Evolutionary conservation across 2,797 vertebrate species (phyloP).

Genomic region (Notolabrus celidotus): DNA sequence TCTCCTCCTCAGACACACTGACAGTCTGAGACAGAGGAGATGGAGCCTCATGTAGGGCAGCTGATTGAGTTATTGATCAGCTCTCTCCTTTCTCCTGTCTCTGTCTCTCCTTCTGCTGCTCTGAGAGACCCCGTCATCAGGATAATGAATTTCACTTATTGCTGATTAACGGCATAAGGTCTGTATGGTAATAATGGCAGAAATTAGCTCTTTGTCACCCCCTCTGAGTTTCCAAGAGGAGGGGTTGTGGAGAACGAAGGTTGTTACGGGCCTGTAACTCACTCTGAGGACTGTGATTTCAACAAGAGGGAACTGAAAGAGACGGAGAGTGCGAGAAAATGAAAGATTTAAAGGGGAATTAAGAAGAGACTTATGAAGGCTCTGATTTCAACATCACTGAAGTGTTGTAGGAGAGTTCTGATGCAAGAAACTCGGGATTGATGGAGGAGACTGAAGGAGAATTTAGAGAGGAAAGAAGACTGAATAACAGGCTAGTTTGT

Average conservation of each 20-base stretch:
- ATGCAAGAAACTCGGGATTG: conserved; percentile 64
- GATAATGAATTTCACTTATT: conserved; percentile 85
- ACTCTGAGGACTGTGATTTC: conserved; percentile 57
- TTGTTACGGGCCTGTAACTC: conserved; percentile 55
- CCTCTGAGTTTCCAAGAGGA: conserved; percentile 67
- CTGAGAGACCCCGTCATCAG: conserved; percentile 77
- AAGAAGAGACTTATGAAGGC: conserved; percentile 78
- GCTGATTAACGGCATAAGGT: conserved; percentile 79
- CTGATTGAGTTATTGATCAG: conserved; percentile 85
- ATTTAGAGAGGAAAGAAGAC: conserved; percentile 56
- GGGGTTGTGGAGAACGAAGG: conserved; percentile 49
- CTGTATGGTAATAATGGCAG: conserved; percentile 79
- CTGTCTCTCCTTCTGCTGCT: conserved; percentile 69
- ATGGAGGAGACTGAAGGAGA: conserved; percentile 67
- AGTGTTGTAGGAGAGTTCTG: conserved; percentile 57
- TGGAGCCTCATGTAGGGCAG: conserved; percentile 77
- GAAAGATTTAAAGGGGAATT: conserved; percentile 64
- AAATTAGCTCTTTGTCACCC: conserved; percentile 83
- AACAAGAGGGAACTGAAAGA: conserved; percentile 53
- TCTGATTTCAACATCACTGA: conserved; percentile 61
- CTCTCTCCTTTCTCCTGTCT: conserved; percentile 68
- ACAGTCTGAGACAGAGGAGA: conserved; percentile 75
- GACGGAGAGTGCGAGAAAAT: conserved; percentile 51
- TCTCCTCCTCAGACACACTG: conserved; percentile 68
- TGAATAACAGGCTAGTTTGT: conserved; percentile 50